Conservation (phyloP, 2,113 vertebrate species). For the Paratilapia polleni region DNA sequence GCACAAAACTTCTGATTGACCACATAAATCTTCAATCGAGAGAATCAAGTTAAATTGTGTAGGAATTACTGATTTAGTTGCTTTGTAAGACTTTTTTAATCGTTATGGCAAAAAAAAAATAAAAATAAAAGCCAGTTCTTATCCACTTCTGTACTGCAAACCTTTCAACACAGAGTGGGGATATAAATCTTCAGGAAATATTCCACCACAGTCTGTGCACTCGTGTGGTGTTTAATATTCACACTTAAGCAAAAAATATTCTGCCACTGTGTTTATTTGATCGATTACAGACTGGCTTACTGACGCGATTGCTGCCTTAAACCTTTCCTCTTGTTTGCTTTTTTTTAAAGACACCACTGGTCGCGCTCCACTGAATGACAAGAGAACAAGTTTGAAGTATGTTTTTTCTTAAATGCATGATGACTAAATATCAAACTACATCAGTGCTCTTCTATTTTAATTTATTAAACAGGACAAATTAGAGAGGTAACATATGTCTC, state of each 20-base stretch:
- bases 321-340: not conserved
- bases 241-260: not conserved
- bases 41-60: not conserved
- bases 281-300: conserved; percentile 3
- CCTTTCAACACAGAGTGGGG: not conserved
- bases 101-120: not conserved
- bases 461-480: not conserved
- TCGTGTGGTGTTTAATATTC: not conserved
- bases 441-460: not conserved
- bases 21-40: not conserved
- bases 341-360: not conserved
- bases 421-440: not conserved
- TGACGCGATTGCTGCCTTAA: conserved; percentile 26
- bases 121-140: not conserved
- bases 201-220: conserved; percentile 4
- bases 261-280: not conserved
- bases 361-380: conserved; percentile 5
- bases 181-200: not conserved
- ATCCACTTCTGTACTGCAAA: not conserved
- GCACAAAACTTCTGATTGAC: not conserved
- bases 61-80: not conserved
- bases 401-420: not conserved
- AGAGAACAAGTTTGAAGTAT: not conserved
- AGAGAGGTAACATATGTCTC: not conserved
- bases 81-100: not conserved